Evolutionary conservation across 2,797 vertebrate genomes (phyloP).

Genomic region (Manis javanica): DNA sequence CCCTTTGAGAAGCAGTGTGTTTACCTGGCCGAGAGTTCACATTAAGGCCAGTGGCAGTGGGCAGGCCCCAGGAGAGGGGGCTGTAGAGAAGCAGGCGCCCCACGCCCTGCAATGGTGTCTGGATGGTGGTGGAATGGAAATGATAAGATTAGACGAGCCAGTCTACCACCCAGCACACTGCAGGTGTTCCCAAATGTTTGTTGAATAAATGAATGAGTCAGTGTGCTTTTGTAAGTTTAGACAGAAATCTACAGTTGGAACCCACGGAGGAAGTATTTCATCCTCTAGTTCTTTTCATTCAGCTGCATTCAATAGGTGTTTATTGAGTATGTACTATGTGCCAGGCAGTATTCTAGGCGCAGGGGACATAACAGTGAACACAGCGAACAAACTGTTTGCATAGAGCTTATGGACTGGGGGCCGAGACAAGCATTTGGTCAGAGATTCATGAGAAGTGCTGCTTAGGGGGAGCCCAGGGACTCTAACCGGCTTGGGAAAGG

Average conservation of each 20-base stretch:
- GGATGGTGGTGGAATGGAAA: background rate
- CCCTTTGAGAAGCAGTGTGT: background rate
- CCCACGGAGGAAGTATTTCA: background rate
- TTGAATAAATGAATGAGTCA: background rate
- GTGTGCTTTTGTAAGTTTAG: background rate
- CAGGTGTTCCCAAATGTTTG: background rate
- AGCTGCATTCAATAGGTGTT: background rate
- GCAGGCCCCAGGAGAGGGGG: background rate
- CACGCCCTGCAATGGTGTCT: background rate
- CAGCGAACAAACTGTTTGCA: accelerated
- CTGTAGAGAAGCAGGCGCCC: background rate
- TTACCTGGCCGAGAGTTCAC: background rate
- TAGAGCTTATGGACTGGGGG: background rate
- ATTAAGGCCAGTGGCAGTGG: accelerated
- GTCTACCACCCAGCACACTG: background rate
- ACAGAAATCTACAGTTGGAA: background rate
- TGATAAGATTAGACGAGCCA: background rate
- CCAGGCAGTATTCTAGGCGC: background rate
- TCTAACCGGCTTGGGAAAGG: background rate
- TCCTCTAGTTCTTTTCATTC: background rate
- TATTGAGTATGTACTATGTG: background rate
- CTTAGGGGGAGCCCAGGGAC: background rate
- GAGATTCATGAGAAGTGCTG: background rate
- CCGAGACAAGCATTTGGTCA: accelerated
- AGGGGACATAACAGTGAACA: background rate